These are phyloP conservation scores for Ichneumoninae sp. DNA, from an alignment of 2,888 invertebrate genomes.

Conservation along the genomic window DNA sequence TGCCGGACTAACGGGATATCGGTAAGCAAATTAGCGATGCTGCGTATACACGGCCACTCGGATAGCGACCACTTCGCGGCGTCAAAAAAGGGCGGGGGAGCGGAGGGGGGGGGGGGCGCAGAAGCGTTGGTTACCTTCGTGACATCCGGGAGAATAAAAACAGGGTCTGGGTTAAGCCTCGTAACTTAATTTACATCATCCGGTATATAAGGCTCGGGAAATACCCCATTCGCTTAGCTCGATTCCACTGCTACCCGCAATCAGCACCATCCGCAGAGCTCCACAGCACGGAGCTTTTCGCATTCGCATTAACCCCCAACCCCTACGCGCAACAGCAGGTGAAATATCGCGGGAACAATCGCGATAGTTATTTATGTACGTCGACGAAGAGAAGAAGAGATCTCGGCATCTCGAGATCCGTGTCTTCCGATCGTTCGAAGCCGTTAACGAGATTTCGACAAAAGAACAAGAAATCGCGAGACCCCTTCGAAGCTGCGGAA, in stretches of 20 bases:
- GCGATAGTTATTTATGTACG: slow-evolving; percentile 36
- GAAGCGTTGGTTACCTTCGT: not conserved
- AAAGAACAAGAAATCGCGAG: not conserved
- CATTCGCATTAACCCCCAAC: not conserved
- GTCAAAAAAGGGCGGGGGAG: slow-evolving; percentile 6
- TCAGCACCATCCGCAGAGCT: slow-evolving; percentile 24
- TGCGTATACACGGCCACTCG: slow-evolving; percentile 26
- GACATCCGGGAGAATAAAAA: slow-evolving; percentile 65
- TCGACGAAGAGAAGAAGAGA: slow-evolving; percentile 13
- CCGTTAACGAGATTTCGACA: slow-evolving; percentile 26
- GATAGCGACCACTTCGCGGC: not conserved
- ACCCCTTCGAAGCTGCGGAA: slow-evolving; percentile 12
- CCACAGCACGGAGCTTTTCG: slow-evolving; percentile 11
- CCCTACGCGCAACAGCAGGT: not conserved
- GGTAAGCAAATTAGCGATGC: slow-evolving; percentile 77
- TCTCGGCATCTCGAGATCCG: slow-evolving; percentile 26
- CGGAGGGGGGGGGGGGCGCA: not conserved
- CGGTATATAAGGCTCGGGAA: slow-evolving; percentile 73
- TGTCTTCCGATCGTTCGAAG: not conserved
- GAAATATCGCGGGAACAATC: slow-evolving; percentile 5
- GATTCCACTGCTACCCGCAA: slow-evolving; percentile 32
- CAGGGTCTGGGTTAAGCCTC: slow-evolving; percentile 78
- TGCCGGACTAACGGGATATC: slow-evolving; percentile 77
- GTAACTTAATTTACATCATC: slow-evolving; percentile 78
- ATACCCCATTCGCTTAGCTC: slow-evolving; percentile 61